Percentiles rank a stretch among this genome's conserved stretches.
These are phyloP conservation scores for Campoplex capitator DNA, from an alignment of 2,888 invertebrate species.

Conservation along the genomic window DNA sequence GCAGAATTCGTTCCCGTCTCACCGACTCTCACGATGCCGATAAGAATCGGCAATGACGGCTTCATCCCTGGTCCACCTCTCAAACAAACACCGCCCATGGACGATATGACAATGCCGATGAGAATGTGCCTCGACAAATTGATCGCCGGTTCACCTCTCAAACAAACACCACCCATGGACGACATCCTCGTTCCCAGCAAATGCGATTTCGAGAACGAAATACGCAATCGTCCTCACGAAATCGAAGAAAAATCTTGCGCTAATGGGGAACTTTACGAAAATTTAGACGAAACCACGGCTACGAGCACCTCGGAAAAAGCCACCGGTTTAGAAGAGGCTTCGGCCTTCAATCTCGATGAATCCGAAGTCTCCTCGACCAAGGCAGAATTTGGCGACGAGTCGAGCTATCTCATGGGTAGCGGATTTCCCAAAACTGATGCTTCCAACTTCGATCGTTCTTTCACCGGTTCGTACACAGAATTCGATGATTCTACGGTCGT, in stretches of 20 bases:
- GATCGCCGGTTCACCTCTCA: conserved; percentile 88
- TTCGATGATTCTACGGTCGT: conserved; percentile 75
- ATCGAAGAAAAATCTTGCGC: conserved; percentile 72
- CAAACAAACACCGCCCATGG: conserved; percentile 87
- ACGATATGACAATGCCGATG: conserved; percentile 86
- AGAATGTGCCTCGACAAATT: conserved; percentile 77
- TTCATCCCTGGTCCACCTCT: conserved; percentile 88
- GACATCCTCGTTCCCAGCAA: conserved; percentile 85
- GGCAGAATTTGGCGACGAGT: conserved; percentile 86
- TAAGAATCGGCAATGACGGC: conserved; percentile 78
- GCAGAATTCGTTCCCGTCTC: conserved; percentile 93
- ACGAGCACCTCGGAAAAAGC: conserved; percentile 81
- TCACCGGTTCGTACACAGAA: conserved; percentile 73
- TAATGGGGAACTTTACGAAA: conserved; percentile 54
- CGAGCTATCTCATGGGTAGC: conserved; percentile 80
- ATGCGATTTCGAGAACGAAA: conserved; percentile 88
- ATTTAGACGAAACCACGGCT: conserved; percentile 61
- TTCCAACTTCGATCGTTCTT: conserved; percentile 77
- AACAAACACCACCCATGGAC: conserved; percentile 87
- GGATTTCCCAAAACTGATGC: conserved; percentile 78
- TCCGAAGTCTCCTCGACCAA: conserved; percentile 85
- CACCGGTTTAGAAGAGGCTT: neutral
- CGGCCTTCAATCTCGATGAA: conserved; percentile 82
- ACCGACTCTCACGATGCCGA: conserved; percentile 86
- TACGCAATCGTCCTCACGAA: conserved; percentile 88